Evolutionary conservation across 1,140 invertebrate genomes (phyloP).

Genomic region (fruit fly (Drosophila melanogaster)): Release_6_plus_ISO1_MT NT_033779.5:9185001-9185500

Average conservation of each 20-base stretch:
- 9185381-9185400: constrained; percentile 14
- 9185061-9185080: constrained; percentile 54
- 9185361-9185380: constrained; percentile 54
- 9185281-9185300: background rate
- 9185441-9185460: constrained; percentile 3
- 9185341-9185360: constrained; percentile 63
- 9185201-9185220: background rate
- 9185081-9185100: constrained; percentile 45
- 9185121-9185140: constrained; percentile 51
- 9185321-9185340: constrained; percentile 1
- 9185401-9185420: constrained; percentile 39
- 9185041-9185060: constrained; percentile 63
- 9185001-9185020: constrained; percentile 57
- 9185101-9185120: constrained; percentile 16
- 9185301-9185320: constrained; percentile 21
- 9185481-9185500: constrained; percentile 24
- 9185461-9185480: constrained; percentile 56
- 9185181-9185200: background rate
- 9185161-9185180: background rate
- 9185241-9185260: background rate
- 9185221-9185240: background rate
- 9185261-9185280: background rate
- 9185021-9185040: constrained; percentile 57
- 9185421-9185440: constrained; percentile 31
- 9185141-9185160: background rate